Percentiles rank a stretch among this genome's conserved stretches.
Conservation (phyloP, 1,140 invertebrate genomes). For the Thaumetopoea pityocampa region DNA sequence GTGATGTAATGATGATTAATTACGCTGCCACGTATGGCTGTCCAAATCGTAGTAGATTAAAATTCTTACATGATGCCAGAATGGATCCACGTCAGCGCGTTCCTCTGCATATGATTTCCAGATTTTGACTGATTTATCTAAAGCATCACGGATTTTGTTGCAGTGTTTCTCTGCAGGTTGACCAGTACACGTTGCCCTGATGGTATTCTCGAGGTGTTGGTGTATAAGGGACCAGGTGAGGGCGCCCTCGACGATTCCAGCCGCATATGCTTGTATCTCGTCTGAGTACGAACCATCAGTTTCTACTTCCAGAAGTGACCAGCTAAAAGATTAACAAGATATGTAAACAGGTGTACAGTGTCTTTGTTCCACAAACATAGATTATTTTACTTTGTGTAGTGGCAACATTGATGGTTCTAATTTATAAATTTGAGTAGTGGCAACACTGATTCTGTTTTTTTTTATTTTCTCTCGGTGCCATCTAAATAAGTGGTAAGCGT, state of each 20-base stretch:
- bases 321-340: slow-evolving; percentile 68
- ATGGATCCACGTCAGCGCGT: slow-evolving; percentile 77
- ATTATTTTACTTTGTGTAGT: no score
- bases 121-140: slow-evolving; percentile 80
- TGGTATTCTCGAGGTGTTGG: slow-evolving; percentile 86
- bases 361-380: no score
- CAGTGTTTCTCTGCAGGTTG: slow-evolving; percentile 81
- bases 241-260: slow-evolving; percentile 92
- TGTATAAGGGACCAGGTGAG: slow-evolving; percentile 89
- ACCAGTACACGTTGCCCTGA: slow-evolving; percentile 81
- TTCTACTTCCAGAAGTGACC: slow-evolving; percentile 88
- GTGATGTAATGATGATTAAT: no score
- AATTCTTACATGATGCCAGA: slow-evolving; percentile 87
- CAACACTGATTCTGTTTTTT: no score
- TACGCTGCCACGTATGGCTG: no score
- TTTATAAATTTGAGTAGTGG: no score
- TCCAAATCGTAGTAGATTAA: background rate
- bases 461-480: no score
- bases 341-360: background rate
- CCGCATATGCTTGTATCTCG: slow-evolving; percentile 89
- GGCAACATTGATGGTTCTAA: no score
- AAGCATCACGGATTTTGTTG: slow-evolving; percentile 79
- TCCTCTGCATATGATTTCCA: slow-evolving; percentile 77
- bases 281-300: slow-evolving; percentile 83
- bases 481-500: no score